Evolutionary conservation across 2,888 invertebrate species (phyloP), one percentile per base, ranked within the genome.

Genomic region (Xylota segnis): DNA sequence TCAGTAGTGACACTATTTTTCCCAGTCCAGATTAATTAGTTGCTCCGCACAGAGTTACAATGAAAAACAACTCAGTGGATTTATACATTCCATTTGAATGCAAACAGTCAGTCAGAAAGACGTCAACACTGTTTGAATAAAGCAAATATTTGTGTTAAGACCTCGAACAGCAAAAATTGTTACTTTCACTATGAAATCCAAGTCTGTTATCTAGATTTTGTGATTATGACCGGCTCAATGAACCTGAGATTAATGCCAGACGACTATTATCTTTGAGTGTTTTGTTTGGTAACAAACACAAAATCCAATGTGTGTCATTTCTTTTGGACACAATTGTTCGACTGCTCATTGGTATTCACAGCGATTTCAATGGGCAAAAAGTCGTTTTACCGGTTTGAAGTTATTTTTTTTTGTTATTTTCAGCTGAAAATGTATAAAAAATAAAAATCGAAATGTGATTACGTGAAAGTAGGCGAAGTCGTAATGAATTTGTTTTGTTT

Each of bases 381-480:
- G 18, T 63, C 18, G 56, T 43, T 63, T 34, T 63, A 61, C 75
- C 56, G 54, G 66, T 68, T 81, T 50, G 50, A 14, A 10, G 7
- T 9, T 23, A 47, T 34, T 34, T 23, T 34, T 66, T 34, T 58
- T 68, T n/a, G n/a, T n/a, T n/a, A n/a, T n/a, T 40, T 18, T 7
- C 23, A 23, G 1, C 3, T 29, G 56, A 54, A 16, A 32, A 56
- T 12, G 29, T 32, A 54, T 3, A 43, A 14, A 12, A 29, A 12
- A 5, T 29, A 52, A 27, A 6, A 29, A 27, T 23, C 50, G 5
- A 76, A 47, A 50, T 40, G 40, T 68, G 10, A 10, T 59, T 76
- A 75, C 58, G 58, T 76, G 76, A 78, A 78, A 56, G 54, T 71
- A 56, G 37, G 29, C 27, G 34, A 52, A 32, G 32, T 59, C 40